phyloP scores from a whole-genome alignment of 2,797 vertebrate species.

The Crocidura indochinensis region DNA sequence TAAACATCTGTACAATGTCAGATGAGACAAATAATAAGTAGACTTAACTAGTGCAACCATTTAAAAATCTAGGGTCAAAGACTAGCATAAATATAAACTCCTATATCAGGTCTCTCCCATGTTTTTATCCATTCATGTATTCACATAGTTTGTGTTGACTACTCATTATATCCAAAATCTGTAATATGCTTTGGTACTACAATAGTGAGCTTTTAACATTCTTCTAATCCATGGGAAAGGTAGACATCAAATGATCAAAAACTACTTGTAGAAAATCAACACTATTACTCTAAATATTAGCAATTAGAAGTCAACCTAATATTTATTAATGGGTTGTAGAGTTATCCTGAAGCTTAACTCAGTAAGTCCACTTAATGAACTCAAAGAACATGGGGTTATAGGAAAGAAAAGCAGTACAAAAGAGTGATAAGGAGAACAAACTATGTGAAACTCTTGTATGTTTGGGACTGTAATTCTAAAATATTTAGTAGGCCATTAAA shows the following conservation, averaged over 20 bases:
- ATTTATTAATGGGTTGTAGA: not conserved
- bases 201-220: not conserved
- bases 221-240: not conserved
- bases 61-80: not conserved
- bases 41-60: not conserved
- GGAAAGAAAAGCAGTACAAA: not conserved
- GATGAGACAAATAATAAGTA: not conserved
- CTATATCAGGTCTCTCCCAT: not conserved
- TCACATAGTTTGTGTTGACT: not conserved
- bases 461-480: conserved; percentile 2
- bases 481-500: not conserved
- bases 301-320: not conserved
- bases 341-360: not conserved
- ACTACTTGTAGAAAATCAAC: not conserved
- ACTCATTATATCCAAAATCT: not conserved
- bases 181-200: rapidly evolving
- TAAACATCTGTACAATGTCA: not conserved
- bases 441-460: not conserved
- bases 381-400: conserved; percentile 11
- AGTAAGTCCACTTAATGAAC: not conserved
- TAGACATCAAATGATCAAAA: conserved; percentile 26
- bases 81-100: not conserved
- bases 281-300: not conserved
- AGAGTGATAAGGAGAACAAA: not conserved
- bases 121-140: not conserved